These are phyloP conservation scores for Limnephilus rhombicus DNA, from an alignment of 2,888 invertebrate species.

Conservation along the genomic window DNA sequence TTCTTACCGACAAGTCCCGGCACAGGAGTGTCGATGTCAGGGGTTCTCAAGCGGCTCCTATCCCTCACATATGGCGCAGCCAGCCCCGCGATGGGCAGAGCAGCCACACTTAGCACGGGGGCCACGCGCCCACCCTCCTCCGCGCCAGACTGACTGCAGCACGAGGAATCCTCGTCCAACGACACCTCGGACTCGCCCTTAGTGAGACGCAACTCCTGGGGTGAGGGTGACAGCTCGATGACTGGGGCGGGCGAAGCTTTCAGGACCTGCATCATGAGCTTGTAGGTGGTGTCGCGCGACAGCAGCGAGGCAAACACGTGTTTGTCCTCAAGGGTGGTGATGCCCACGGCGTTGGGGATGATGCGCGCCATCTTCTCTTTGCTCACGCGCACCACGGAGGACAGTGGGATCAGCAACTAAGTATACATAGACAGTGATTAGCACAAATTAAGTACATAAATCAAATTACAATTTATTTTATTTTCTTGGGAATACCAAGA, in stretches of 20 bases:
- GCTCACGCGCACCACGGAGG: slow-evolving; percentile 90
- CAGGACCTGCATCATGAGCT: slow-evolving; percentile 92
- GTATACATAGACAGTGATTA: neutral
- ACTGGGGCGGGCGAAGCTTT: slow-evolving; percentile 78
- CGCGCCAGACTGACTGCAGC: slow-evolving; percentile 77
- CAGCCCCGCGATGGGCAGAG: slow-evolving; percentile 60
- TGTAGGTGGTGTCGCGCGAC: slow-evolving; percentile 92
- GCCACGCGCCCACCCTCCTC: slow-evolving; percentile 71
- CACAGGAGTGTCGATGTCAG: slow-evolving; percentile 6
- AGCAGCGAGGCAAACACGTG: slow-evolving; percentile 94
- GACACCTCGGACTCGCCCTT: slow-evolving; percentile 75
- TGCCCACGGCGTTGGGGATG: slow-evolving; percentile 96
- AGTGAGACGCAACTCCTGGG: slow-evolving; percentile 72
- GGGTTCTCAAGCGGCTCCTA: slow-evolving; percentile 68
- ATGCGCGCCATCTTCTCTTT: slow-evolving; percentile 96
- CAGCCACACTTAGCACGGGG: slow-evolving; percentile 47
- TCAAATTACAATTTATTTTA: neutral
- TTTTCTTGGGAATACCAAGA: too few relatives aligned
- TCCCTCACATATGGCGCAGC: slow-evolving; percentile 66
- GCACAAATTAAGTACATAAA: too few relatives aligned
- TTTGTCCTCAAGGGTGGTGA: slow-evolving; percentile 89
- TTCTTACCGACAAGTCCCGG: slow-evolving; percentile 4
- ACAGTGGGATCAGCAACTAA: slow-evolving; percentile 90
- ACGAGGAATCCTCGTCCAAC: slow-evolving; percentile 74
- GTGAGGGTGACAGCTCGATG: slow-evolving; percentile 72